phyloP scores from a whole-genome alignment of 2,797 vertebrate genomes.

The Selene dorsalis region DNA sequence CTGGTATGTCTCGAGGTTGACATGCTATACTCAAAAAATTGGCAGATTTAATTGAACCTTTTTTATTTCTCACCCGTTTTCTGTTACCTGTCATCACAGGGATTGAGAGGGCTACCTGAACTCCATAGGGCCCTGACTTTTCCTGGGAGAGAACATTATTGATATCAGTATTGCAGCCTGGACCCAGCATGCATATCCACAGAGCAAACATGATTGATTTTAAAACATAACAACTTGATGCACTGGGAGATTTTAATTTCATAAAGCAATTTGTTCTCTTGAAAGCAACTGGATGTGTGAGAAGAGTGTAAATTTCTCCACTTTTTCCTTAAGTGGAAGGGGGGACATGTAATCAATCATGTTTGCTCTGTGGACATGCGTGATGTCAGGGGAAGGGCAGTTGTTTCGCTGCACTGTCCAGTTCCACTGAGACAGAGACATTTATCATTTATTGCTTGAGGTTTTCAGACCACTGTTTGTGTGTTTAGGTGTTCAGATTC shows the following conservation, averaged over 20 bases:
- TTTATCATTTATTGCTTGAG: conserved; percentile 62
- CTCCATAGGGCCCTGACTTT: no score
- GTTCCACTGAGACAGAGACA: neutral
- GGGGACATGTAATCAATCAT: conserved; percentile 62
- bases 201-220: no score
- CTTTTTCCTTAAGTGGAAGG: conserved; percentile 20
- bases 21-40: no score
- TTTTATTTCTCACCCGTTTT: no score
- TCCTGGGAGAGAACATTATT: no score
- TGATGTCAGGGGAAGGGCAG: conserved; percentile 72
- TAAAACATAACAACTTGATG: conserved; percentile 7
- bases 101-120: no score
- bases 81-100: no score
- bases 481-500: conserved; percentile 90
- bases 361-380: conserved; percentile 58
- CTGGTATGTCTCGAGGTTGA: no score
- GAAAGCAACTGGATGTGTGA: conserved; percentile 39
- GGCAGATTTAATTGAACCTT: no score
- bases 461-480: conserved; percentile 57
- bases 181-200: no score
- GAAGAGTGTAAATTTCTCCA: conserved; percentile 52
- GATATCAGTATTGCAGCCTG: no score
- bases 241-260: neutral
- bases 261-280: conserved; percentile 16
- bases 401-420: conserved; percentile 54